Evolutionary conservation across 2,113 vertebrate species (phyloP).

Genomic region (Lates calcarifer): DNA sequence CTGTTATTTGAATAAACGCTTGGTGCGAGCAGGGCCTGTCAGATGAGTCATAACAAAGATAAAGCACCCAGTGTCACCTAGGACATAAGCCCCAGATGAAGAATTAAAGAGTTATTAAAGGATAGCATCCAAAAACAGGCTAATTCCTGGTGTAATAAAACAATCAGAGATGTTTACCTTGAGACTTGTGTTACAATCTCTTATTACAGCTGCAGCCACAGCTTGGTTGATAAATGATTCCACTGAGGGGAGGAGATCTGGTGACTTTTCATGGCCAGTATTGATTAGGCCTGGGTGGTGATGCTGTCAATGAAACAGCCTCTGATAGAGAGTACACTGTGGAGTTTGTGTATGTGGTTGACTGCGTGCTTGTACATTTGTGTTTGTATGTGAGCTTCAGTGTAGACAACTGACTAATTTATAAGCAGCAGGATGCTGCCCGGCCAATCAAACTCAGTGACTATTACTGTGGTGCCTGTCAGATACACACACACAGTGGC

Average conservation of each 20-base stretch:
- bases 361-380: conserved; percentile 4
- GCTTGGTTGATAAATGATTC: conserved; percentile 65
- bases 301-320: conserved; percentile 61
- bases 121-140: conserved; percentile 49
- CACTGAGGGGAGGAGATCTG: conserved; percentile 64
- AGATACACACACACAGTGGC: neutral
- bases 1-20: conserved; percentile 74
- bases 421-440: neutral
- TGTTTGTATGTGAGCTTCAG: neutral
- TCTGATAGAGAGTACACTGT: conserved; percentile 40
- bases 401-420: neutral
- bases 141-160: conserved; percentile 74
- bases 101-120: conserved; percentile 78
- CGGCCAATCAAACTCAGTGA: neutral
- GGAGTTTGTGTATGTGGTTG: conserved; percentile 17
- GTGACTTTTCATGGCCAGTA: conserved; percentile 70
- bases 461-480: neutral
- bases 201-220: conserved; percentile 57
- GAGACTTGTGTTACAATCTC: conserved; percentile 58
- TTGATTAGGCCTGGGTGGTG: conserved; percentile 63
- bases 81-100: conserved; percentile 67
- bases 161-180: conserved; percentile 78
- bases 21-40: conserved; percentile 51
- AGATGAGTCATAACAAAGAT: conserved; percentile 71
- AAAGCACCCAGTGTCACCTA: conserved; percentile 69